Conservation (phyloP, 2,113 vertebrate genomes). For the Hymenochirus boettgeri region DNA sequence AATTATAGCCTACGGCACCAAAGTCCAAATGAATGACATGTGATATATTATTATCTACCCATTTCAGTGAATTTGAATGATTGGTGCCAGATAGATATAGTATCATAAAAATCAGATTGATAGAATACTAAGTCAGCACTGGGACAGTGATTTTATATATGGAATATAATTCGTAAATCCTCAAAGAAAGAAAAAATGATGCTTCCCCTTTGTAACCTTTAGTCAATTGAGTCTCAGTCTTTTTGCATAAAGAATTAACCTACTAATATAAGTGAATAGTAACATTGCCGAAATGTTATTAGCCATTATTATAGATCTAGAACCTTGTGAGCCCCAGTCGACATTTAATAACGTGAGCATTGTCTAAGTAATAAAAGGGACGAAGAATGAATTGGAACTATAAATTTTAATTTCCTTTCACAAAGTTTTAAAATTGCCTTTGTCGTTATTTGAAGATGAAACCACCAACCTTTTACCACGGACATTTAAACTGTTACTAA, state of each 20-base stretch:
- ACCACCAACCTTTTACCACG: not conserved
- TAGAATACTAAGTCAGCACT: not conserved
- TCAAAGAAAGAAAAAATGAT: not conserved
- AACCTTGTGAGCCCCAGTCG: conserved; percentile 46
- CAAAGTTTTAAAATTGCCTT: not conserved
- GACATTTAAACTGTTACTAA: not conserved
- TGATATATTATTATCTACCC: too few relatives aligned
- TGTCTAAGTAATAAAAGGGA: conserved; percentile 20
- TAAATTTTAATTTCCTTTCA: conserved; percentile 16
- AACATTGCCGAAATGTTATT: conserved; percentile 54
- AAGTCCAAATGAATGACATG: too few relatives aligned
- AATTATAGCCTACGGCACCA: too few relatives aligned
- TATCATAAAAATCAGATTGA: too few relatives aligned
- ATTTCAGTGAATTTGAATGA: too few relatives aligned
- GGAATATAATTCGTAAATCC: not conserved
- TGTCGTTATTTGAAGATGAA: not conserved
- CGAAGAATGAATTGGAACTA: conserved; percentile 17
- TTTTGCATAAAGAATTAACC: conserved; percentile 44
- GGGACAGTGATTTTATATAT: not conserved
- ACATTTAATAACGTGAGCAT: not conserved
- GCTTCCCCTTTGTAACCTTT: conserved; percentile 1
- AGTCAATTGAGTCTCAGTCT: conserved; percentile 36
- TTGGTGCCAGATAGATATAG: too few relatives aligned
- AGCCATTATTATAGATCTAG: conserved; percentile 45
- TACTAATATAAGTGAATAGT: conserved; percentile 58